Evolutionary conservation across 2,888 invertebrate species (phyloP).

Genomic region (Lithosia quadra): DNA sequence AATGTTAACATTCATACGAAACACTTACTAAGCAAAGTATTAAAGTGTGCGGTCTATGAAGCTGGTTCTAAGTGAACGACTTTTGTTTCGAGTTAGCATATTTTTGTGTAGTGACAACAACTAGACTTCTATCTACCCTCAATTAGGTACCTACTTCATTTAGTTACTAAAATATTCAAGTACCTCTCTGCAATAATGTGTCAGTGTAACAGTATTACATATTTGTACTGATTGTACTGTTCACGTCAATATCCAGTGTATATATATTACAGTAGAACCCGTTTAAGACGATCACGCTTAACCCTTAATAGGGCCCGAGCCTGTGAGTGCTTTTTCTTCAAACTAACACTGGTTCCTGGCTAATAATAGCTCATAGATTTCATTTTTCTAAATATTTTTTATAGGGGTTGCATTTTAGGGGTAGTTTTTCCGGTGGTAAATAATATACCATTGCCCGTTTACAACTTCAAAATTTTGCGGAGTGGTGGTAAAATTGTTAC

Average conservation of each 20-base stretch:
- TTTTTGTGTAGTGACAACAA: not conserved
- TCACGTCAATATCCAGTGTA: slow-evolving; percentile 26
- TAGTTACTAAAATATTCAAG: not conserved
- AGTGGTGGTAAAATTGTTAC: no score
- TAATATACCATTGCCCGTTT: no score
- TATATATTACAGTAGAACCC: no score
- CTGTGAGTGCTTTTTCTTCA: no score
- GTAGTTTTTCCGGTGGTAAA: no score
- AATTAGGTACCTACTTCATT: not conserved
- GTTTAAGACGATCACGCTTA: no score
- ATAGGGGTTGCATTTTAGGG: no score
- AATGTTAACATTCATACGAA: not conserved
- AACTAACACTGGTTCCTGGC: no score
- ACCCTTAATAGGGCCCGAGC: no score
- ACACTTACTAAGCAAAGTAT: not conserved
- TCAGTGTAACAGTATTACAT: slow-evolving; percentile 67
- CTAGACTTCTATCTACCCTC: not conserved
- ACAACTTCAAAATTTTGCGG: no score
- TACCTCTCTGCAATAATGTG: slow-evolving; percentile 46
- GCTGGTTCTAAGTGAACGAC: not conserved
- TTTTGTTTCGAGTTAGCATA: not conserved
- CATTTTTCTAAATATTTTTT: no score
- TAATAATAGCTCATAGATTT: no score
- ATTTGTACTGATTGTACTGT: slow-evolving; percentile 53
- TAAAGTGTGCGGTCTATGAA: not conserved